Conservation (phyloP, 2,797 vertebrate species). For the Peromyscus eremicus region DNA sequence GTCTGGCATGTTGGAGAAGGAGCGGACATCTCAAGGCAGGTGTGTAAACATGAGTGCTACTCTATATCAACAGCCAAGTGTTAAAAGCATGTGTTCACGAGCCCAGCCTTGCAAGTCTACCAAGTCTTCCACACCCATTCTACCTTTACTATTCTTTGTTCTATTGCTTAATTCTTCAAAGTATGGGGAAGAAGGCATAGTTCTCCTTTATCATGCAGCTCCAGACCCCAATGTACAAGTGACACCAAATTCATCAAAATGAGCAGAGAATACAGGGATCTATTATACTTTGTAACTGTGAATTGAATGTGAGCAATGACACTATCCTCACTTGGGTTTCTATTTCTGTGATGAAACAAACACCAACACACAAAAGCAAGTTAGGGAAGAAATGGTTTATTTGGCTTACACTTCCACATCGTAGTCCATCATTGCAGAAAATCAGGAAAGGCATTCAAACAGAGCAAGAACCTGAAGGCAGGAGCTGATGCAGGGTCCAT, state of each 20-base stretch:
- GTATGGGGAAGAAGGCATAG: not conserved
- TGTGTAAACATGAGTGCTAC: not conserved
- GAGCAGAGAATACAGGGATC: not conserved
- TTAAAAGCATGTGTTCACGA: fast-evolving
- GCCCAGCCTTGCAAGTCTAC: fast-evolving
- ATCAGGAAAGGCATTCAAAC: not conserved
- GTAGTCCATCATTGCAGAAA: no score
- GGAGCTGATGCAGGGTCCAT: not conserved
- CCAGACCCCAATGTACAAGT: not conserved
- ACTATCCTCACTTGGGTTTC: not conserved
- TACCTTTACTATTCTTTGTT: not conserved
- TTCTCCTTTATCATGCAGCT: fast-evolving
- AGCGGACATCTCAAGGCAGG: not conserved
- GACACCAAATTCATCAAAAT: not conserved
- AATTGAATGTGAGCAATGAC: not conserved
- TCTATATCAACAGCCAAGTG: not conserved
- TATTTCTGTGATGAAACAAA: not conserved
- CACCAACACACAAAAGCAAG: not conserved
- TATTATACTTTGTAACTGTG: not conserved
- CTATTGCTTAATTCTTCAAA: not conserved
- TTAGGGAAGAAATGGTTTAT: not conserved
- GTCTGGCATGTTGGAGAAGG: not conserved
- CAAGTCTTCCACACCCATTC: fast-evolving
- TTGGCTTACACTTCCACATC: no score
- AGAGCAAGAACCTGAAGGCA: not conserved